Conservation (phyloP, 2,797 vertebrate species). For the Rhadinocentrus ornatus region DNA sequence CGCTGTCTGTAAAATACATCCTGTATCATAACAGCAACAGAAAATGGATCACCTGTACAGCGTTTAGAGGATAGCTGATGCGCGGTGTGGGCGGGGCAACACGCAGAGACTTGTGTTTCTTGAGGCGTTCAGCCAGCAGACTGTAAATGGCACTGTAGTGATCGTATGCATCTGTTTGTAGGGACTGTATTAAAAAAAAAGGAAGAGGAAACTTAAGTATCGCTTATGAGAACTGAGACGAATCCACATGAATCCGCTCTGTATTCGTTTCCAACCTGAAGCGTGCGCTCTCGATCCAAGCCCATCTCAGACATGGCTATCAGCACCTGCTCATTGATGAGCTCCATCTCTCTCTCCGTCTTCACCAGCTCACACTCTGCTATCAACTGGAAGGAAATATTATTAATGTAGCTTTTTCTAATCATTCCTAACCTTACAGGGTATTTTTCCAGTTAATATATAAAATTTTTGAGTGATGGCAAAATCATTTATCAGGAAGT, state of each 20-base stretch:
- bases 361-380: conserved; percentile 95
- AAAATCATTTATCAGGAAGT: not conserved
- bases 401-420: not conserved
- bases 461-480: not conserved
- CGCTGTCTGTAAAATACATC: not conserved
- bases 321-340: conserved; percentile 94
- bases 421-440: not conserved
- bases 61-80: conserved; percentile 84
- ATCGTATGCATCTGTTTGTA: conserved; percentile 95
- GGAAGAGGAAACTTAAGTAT: not conserved
- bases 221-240: not conserved
- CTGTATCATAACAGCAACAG: not conserved
- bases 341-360: conserved; percentile 89
- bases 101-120: conserved; percentile 93
- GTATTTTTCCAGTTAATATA: not conserved
- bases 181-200: conserved; percentile 80
- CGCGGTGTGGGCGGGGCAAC: conserved; percentile 88
- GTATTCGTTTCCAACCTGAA: conserved; percentile 85
- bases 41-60: conserved; percentile 85
- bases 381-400: conserved; percentile 85
- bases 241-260: not conserved
- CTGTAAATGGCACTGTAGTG: conserved; percentile 99
- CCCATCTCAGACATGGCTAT: conserved; percentile 96
- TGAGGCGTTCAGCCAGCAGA: conserved; percentile 94
- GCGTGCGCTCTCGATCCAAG: conserved; percentile 91